Evolutionary conservation across 2,113 vertebrate species (phyloP), one percentile per base, ranked within the genome.

Genomic region (Alces alces): DNA sequence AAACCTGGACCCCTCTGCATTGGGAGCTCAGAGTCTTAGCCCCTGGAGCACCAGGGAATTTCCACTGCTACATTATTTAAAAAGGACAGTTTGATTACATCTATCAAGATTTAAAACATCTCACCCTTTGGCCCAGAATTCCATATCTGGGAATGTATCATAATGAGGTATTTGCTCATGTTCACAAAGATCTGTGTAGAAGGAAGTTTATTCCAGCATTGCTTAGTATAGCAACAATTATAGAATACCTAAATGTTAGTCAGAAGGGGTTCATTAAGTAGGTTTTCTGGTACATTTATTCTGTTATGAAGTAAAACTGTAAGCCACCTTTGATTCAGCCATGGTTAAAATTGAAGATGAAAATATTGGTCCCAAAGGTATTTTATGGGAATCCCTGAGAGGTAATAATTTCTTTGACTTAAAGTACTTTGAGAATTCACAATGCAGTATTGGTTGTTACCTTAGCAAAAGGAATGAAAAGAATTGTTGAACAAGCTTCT

Each of bases 321-420:
- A 88, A 97, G 45, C 43, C 39, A 86, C 52, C 45, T 86, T 82
- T 90, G 73, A 93, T 80, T 95, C 45, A 86, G 43, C 17, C 50
- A 36, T 95, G 45, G 58, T 95, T 95, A 87, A 96, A 92, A 92
- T 92, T 92, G 66, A 89, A 85, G 85, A 58, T 89, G 89, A 92
- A 92, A 95, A 50, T 80, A 45, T 50, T 94, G 58, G 82, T 52
- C n/a, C 82, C 70, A 47, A 90, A 86, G 45, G 5, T 70, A 66
- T 92, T 89, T 84, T 55, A 83, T 70, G 76, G 70, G 36, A 88
- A 88, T 66, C 39, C 1, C 45, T 47, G 50, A 36, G 23, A 93
- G 60, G 50, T 86, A 93, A 60, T 95, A 57, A 86, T 73, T 50
- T 89, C 60, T 94, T 91, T 70, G 28, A 78, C 27, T 39, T 92